These are phyloP conservation scores for cattle (Bos taurus) DNA, from an alignment of 2,113 vertebrate species.

Conservation along the genomic window DNA sequence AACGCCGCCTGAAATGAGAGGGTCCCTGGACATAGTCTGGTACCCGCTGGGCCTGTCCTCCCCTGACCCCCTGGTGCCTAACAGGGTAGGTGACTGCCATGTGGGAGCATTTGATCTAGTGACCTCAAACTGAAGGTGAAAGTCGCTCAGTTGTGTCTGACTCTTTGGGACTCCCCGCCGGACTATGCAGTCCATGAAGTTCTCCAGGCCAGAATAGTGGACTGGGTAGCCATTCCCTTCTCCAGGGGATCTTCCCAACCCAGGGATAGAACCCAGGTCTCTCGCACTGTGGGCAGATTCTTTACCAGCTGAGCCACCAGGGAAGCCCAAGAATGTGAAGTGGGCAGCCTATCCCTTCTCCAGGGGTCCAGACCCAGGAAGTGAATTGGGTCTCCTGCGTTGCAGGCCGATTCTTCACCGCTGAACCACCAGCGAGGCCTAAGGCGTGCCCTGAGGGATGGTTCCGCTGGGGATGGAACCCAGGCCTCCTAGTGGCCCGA, in stretches of 20 bases:
- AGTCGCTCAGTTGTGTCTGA: not conserved
- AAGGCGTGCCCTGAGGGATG: not conserved
- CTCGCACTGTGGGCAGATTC: not conserved
- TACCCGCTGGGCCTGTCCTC: fast-evolving
- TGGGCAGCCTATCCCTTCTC: not conserved
- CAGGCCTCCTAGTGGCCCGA: not conserved
- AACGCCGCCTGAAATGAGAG: not conserved
- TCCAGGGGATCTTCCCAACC: not conserved
- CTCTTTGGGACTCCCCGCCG: not conserved
- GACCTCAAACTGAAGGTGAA: not conserved
- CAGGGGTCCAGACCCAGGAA: not conserved
- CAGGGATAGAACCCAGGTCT: not conserved
- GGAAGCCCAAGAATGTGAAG: not conserved
- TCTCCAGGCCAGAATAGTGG: not conserved
- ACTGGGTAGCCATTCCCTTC: not conserved
- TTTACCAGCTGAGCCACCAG: not conserved
- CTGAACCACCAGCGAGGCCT: not conserved
- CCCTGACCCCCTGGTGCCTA: not conserved
- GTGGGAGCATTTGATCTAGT: not conserved
- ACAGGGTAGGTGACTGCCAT: not conserved
- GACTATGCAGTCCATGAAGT: not conserved
- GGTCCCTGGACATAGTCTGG: no score
- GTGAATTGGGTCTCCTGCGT: not conserved
- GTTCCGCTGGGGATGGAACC: not conserved
- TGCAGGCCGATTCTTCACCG: not conserved